Evolutionary conservation across 2,888 invertebrate genomes (phyloP).

Genomic region (Alcis repandata): DNA sequence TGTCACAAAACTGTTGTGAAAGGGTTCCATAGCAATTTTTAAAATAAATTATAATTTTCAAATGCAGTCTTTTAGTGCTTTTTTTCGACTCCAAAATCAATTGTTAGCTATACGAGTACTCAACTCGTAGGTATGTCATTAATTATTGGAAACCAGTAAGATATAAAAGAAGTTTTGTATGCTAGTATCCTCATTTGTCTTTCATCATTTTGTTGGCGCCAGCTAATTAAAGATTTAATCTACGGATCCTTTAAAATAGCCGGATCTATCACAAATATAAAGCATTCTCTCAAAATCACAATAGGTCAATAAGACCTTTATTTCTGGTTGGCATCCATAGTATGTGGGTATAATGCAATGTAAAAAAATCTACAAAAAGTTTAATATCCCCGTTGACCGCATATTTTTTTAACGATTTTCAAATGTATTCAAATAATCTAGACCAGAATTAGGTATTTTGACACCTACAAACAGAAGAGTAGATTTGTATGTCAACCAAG

Average conservation of each 20-base stretch:
- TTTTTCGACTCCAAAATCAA: too few relatives aligned
- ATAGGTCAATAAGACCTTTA: constrained; percentile 11
- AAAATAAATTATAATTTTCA: too few relatives aligned
- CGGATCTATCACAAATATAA: constrained; percentile 3
- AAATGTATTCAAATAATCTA: constrained; percentile 29
- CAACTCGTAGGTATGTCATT: too few relatives aligned
- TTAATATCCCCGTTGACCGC: constrained; percentile 31
- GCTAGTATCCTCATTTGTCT: too few relatives aligned
- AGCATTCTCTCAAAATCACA: neutral
- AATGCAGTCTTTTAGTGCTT: too few relatives aligned
- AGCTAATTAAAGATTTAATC: too few relatives aligned
- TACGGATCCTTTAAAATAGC: constrained; percentile 2
- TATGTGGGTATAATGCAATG: constrained; percentile 15
- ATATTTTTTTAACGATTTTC: constrained; percentile 33
- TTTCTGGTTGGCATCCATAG: neutral
- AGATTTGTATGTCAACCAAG: constrained; percentile 56
- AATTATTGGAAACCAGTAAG: too few relatives aligned
- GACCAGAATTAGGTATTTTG: constrained; percentile 43
- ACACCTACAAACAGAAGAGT: constrained; percentile 48
- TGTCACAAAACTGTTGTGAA: neutral
- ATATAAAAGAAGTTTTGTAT: too few relatives aligned
- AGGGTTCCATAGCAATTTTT: too few relatives aligned
- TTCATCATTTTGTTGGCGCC: too few relatives aligned
- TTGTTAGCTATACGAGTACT: too few relatives aligned
- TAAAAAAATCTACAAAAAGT: constrained; percentile 34